Conservation (phyloP, 2,888 invertebrate genomes). For the Hypena proboscidalis region DNA sequence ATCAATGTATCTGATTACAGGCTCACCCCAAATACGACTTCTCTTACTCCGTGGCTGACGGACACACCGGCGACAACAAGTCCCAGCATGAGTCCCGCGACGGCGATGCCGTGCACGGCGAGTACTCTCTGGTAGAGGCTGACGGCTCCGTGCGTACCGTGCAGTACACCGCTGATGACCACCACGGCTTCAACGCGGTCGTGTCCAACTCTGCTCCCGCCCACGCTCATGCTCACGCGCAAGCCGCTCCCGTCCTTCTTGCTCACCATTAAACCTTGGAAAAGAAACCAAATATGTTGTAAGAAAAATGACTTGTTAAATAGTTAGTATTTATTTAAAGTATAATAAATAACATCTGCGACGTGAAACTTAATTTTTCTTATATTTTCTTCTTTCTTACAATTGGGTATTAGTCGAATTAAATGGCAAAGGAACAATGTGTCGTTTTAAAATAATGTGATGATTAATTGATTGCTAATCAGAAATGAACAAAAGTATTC, state of each 20-base stretch:
- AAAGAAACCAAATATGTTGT: constrained; percentile 10
- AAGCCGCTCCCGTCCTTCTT: constrained; percentile 50
- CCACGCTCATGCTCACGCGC: constrained; percentile 46
- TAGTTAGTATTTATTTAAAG: constrained; percentile 30
- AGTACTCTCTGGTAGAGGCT: constrained; percentile 74
- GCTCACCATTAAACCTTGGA: constrained; percentile 56
- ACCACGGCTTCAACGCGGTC: constrained; percentile 79
- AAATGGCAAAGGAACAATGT: too few relatives aligned
- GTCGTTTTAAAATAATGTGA: too few relatives aligned
- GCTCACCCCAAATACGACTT: constrained; percentile 75
- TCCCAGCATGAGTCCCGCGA: constrained; percentile 85
- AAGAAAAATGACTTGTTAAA: constrained; percentile 17
- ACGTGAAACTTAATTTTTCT: constrained; percentile 1
- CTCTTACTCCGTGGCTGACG: constrained; percentile 81
- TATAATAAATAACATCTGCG: constrained; percentile 22
- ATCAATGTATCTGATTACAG: constrained; percentile 39
- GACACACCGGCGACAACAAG: constrained; percentile 86
- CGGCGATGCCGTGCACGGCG: constrained; percentile 87
- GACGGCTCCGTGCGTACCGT: constrained; percentile 83
- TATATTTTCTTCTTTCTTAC: not conserved
- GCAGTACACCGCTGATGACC: constrained; percentile 82
- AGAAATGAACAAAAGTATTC: too few relatives aligned
- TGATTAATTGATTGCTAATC: too few relatives aligned
- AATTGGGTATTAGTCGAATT: too few relatives aligned
- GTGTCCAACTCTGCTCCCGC: constrained; percentile 71